Base-by-base conservation (phyloP, 2,888 invertebrate genomes). In the Philereme vetulata region DNA sequence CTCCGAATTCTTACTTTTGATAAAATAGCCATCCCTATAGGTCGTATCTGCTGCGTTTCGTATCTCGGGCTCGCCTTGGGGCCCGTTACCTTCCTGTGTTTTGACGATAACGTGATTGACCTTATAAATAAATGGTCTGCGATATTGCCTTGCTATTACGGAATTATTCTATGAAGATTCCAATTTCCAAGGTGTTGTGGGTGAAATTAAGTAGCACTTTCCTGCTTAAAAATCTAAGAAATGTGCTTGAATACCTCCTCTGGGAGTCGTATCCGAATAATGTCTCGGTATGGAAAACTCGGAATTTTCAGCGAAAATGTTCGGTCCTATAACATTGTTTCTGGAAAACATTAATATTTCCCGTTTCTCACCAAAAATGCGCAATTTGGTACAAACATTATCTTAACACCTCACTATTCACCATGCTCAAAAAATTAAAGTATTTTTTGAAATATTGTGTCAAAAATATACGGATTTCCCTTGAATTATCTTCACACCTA, bases 101-200 rank as follows among this genome's bases (percentile, higher is more conserved):
- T 74, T 68, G 68, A 70, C 68, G 80, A 81, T 81, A 79, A 72
- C 74, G 70, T 75, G 76, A 80, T 81, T 80, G 81, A 78, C 77
- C 77, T 76, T 75, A 72, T 75, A 77, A 74, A 77, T 77, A 76
- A 73, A 66, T 68, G 66, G 63, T 53, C 48, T 63, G 55, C 45
- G 55, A 60, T 65, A 58, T 60, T 60, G 51, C 45, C 34, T 48
- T 54, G 56, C 52, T 57, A 32, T 56, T 46, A 57, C 11, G 44
- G 56, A 56, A 56, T 56, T 47, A 49, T 57, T 55, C 38, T 48
- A 55, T 43, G 48, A 48, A 43, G 48, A 56, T 49, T 56, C 44
- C 36, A 56, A 36, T 56, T 56, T 55, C 43, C 35, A 45, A 40
- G 54, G 47, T 38, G 36, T n/a, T 45, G n/a, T 40, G 38, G 54